Evolutionary conservation across 2,797 vertebrate species (phyloP), one percentile per base, ranked within the genome.

Genomic region (Trachops cirrhosus): DNA sequence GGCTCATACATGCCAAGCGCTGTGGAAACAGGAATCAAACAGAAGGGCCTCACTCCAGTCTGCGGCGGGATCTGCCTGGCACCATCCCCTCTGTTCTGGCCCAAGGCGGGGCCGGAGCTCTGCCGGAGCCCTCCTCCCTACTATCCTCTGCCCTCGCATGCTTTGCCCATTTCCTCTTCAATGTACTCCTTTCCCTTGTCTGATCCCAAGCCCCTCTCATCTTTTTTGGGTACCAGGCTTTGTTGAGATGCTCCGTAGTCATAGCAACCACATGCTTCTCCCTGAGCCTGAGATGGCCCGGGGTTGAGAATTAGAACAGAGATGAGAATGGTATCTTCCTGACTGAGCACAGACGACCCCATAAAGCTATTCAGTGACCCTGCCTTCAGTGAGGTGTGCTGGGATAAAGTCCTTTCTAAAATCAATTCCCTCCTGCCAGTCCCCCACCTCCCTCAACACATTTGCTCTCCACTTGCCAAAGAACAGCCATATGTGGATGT

Each of bases 191-290:
- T 93, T 82, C 57, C 34, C 90, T 96, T 98, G 98, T 98, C 95
- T 99, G 97, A 98, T 98, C 98, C 99, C 96, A 98, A 99, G 98
- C 98, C 98, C 98, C 98, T 48, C 95, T 99, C 98, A 97, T 99
- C 99, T 98, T 99, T 99, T 99, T 96, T 84, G 98, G 98, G 97
- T 98, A 92, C 94, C 94, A 95, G 93, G 85, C 48, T 91, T 97
- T 90, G 91, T 89, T 91, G 96, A 96, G 93, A 96, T 96, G 96
- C 85, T 95, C 95, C 10, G 96, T 97, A 96, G 97, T 94, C 96
- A 98, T 98, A 96, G 97, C 89, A 97, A 97, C 97, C 88, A 90
- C 88, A 80, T 86, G 91, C 79, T 83, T 93, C 96, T 95, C 94
- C 96, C 97, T 86, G 91, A 93, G 94, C 96, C 94, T 67, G 97